Base-by-base conservation (phyloP, 2,888 invertebrate genomes). In the Tolmerus cingulatus region DNA sequence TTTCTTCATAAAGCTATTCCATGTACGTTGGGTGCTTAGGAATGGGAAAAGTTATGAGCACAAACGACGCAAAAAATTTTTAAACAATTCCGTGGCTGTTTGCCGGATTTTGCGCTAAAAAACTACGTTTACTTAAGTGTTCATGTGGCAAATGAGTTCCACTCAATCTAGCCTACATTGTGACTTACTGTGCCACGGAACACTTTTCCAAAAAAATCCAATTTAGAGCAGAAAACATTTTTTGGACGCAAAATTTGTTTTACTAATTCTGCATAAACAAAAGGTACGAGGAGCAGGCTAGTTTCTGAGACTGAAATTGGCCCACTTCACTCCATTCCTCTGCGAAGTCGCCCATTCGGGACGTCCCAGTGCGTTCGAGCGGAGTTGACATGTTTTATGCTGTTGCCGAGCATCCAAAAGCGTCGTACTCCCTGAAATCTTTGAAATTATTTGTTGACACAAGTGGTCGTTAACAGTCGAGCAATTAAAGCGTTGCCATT, bases 401-500 rank as follows among this genome's bases (percentile, higher is more conserved):
- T 66, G 66, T 66, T 66, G 66, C 66, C 12, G 66, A 4, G 66
- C 27, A 9, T 66, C 19, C 66, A 27, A 8, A n/a, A 12, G 66
- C 9, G 3, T 23, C 66, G 12, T 12, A 51, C 66, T 66, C 12
- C 27, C 66, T 4, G 23, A 12, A 66, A 66, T 66, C 66, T 79
- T 79, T 51, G 79, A 51, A 78, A 74, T 66, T 87, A 82, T 87
- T 87, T 87, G 86, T 87, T 86, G 74, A 81, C 74, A 81, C 87
- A 87, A 87, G 27, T 82, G 87, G 87, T 86, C 86, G 82, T 81
- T 87, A 66, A 82, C 81, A 87, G 81, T 86, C 77, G 66, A 86
- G 74, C 86, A 87, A 87, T 87, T 87, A 86, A 87, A 87, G 34
- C 66, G 82, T 34, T 86, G 37, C 51, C 76, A 82, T 34, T 43